Evolutionary conservation across 2,113 vertebrate genomes (phyloP), one percentile per base, ranked within the genome.

Genomic region (Grammomys dolichurus): DNA sequence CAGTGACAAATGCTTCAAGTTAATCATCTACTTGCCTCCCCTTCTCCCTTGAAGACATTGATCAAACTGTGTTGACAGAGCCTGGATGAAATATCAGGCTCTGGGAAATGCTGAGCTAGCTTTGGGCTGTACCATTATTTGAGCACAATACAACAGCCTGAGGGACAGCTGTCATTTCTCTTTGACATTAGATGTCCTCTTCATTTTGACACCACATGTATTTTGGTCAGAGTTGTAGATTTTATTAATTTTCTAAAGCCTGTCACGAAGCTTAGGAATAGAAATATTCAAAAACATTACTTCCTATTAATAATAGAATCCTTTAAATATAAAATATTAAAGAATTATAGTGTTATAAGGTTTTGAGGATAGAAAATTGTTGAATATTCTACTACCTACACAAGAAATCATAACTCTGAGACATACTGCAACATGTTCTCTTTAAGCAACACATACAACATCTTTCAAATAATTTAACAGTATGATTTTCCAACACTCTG

Each of bases 41-140:
- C 48, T 33, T 97, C 97, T 96, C 93, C 96, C 54, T 63, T 97
- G 65, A 92, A 97, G 95, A n/a, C 88, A 96, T 84, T 94, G 67
- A 96, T 87, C 92, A 97, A 97, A 63, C 26, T 87, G 36, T 73
- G 72, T 54, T 87, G 75, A 82, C 86, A 89, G 58, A 97, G 75
- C 17, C 0, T 17, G 88, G 84, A 94, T 97, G 93, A 98, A 97
- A 78, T 43, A 97, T 81, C 46, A 60, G 93, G 67, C 22, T 69
- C 86, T 31, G 60, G 13, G 46, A 98, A 97, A 91, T 67, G 88
- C 97, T 97, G 95, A 97, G 69, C 12, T 94, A 24, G 63, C 97
- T 97, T 96, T 77, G 96, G 95, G 36, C 92, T 94, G 73, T 72
- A 7, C 19, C 0, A 72, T 69, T 94, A 86, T 78, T 82, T 12